Evolutionary conservation across 2,797 vertebrate species (phyloP).

Genomic region (Garrulus glandarius): DNA sequence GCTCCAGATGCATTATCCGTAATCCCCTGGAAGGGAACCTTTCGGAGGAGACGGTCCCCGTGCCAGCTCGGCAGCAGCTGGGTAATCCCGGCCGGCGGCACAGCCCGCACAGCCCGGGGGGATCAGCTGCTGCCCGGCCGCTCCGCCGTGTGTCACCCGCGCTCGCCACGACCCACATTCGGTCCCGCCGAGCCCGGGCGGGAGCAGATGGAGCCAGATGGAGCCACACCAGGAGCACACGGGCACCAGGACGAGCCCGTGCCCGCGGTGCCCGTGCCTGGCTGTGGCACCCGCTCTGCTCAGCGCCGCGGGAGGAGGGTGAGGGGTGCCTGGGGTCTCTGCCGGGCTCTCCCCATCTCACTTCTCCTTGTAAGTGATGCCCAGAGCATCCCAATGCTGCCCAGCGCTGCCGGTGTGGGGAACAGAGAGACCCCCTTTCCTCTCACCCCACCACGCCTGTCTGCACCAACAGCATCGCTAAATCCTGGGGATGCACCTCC

Average conservation of each 20-base stretch:
- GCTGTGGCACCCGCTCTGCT: accelerated
- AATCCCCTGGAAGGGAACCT: slow-evolving; percentile 67
- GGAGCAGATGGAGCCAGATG: slow-evolving; percentile 42
- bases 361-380: neutral
- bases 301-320: accelerated
- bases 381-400: neutral
- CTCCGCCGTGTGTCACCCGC: neutral
- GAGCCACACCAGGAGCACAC: neutral
- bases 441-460: accelerated
- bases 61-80: slow-evolving; percentile 43
- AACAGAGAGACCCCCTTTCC: accelerated
- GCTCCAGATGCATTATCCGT: slow-evolving; percentile 59
- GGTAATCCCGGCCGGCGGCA: slow-evolving; percentile 24
- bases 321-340: accelerated
- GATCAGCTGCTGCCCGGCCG: neutral
- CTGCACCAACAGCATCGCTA: neutral
- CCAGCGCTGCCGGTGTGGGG: accelerated
- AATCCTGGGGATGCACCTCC: neutral
- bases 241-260: neutral
- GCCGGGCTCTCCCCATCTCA: accelerated
- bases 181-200: neutral
- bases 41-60: neutral
- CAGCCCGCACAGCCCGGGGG: neutral
- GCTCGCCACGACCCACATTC: slow-evolving; percentile 15
- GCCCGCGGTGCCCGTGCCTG: neutral